phyloP scores from a whole-genome alignment of 2,888 invertebrate species.

The Dasysyrphus tricinctus region DNA sequence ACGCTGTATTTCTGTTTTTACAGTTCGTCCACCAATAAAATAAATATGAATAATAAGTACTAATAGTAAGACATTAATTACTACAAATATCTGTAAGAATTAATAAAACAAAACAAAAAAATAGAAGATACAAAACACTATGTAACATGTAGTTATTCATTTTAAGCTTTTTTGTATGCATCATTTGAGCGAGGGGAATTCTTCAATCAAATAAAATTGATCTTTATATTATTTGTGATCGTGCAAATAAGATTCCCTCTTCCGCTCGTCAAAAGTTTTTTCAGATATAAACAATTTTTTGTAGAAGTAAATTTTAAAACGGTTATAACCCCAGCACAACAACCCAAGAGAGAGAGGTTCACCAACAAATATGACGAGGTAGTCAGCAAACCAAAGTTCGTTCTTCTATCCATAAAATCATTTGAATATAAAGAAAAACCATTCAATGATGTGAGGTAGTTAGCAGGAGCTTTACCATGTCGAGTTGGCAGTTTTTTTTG shows the following conservation, averaged over 20 bases:
- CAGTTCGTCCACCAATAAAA: slow-evolving; percentile 71
- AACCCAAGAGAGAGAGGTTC: slow-evolving; percentile 45
- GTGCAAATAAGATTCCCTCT: slow-evolving; percentile 1
- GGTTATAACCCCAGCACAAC: slow-evolving; percentile 6
- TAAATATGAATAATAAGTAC: slow-evolving; percentile 66
- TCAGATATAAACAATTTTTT: not conserved
- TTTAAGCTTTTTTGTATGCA: slow-evolving; percentile 15
- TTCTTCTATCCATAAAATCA: slow-evolving; percentile 45
- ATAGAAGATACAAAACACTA: slow-evolving; percentile 50
- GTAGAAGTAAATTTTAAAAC: slow-evolving; percentile 3
- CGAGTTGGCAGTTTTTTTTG: slow-evolving; percentile 61
- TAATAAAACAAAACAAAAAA: slow-evolving; percentile 57
- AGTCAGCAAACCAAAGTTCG: slow-evolving; percentile 61
- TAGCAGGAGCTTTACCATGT: slow-evolving; percentile 70
- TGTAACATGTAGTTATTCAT: slow-evolving; percentile 61
- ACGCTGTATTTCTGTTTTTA: slow-evolving; percentile 61
- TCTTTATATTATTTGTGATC: not conserved
- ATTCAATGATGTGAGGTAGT: slow-evolving; percentile 68
- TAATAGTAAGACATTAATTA: slow-evolving; percentile 71
- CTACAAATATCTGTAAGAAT: slow-evolving; percentile 70
- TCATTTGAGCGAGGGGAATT: not conserved
- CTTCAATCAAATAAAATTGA: slow-evolving; percentile 18
- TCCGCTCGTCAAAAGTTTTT: not conserved
- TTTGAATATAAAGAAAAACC: slow-evolving; percentile 37
- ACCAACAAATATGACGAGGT: slow-evolving; percentile 57